Conservation (phyloP, 2,113 vertebrate genomes). For the Junco hyemalis region DNA sequence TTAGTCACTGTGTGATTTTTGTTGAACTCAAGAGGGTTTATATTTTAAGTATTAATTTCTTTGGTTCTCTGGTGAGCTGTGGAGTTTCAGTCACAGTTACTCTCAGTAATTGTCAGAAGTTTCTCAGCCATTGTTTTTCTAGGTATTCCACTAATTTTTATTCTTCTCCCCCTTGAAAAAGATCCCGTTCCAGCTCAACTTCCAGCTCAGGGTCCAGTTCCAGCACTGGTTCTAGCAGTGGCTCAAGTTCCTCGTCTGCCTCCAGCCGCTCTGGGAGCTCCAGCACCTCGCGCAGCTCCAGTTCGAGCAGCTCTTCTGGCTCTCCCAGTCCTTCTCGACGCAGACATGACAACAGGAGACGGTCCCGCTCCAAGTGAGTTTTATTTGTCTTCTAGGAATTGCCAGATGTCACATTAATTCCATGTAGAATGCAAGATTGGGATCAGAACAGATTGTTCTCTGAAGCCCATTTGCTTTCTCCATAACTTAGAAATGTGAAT, state of each 20-base stretch:
- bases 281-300: constrained; percentile 91
- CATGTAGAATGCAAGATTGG: not conserved
- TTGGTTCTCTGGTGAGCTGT: not conserved
- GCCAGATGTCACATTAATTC: not conserved
- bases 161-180: not conserved
- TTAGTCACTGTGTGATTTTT: not conserved
- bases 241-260: constrained; percentile 94
- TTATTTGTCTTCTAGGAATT: not conserved
- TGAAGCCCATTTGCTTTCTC: not conserved
- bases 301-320: constrained; percentile 93
- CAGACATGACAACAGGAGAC: constrained; percentile 91
- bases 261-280: constrained; percentile 94
- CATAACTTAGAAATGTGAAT: not conserved
- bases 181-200: constrained; percentile 88
- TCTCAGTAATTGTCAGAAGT: not conserved
- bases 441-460: not conserved
- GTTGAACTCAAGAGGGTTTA: not conserved
- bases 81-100: not conserved
- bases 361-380: constrained; percentile 90
- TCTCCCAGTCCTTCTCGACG: constrained; percentile 90
- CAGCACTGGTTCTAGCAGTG: constrained; percentile 94
- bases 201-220: constrained; percentile 95
- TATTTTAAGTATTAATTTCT: not conserved
- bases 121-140: not conserved
- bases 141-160: not conserved